These are phyloP conservation scores for Heliconius eleuchia DNA, from an alignment of 1,140 invertebrate genomes.

Conservation along the genomic window DNA sequence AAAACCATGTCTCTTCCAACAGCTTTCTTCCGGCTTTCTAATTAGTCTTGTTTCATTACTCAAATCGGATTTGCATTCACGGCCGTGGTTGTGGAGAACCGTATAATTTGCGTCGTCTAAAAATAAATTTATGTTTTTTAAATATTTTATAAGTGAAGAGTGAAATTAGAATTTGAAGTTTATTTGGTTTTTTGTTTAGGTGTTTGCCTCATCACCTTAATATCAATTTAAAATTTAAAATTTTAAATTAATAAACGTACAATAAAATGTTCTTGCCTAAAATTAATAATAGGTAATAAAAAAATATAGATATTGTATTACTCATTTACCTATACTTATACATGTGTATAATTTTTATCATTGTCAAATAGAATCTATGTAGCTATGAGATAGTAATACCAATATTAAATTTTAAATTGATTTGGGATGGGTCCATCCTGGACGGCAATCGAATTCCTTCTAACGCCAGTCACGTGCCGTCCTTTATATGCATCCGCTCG, in stretches of 20 bases:
- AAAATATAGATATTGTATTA: no score
- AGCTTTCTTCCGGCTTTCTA: slow-evolving; percentile 44
- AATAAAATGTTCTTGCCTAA: background rate
- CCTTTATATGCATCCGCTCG: slow-evolving; percentile 19
- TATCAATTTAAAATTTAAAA: background rate
- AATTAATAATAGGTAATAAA: background rate
- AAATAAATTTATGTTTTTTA: slow-evolving; percentile 22
- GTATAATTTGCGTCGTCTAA: slow-evolving; percentile 57
- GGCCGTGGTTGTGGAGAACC: slow-evolving; percentile 56
- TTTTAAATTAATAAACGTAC: background rate
- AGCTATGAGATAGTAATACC: slow-evolving; percentile 28
- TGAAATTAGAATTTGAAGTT: background rate
- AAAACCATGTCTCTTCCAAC: slow-evolving; percentile 13
- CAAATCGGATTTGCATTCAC: slow-evolving; percentile 68
- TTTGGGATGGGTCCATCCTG: slow-evolving; percentile 50
- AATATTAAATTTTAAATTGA: slow-evolving; percentile 60
- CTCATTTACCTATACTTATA: no score
- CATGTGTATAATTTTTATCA: background rate
- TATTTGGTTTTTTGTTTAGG: background rate
- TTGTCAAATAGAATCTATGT: background rate
- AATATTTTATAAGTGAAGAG: slow-evolving; percentile 25
- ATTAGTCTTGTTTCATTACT: slow-evolving; percentile 69
- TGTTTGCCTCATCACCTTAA: background rate
- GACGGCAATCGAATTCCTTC: slow-evolving; percentile 52
- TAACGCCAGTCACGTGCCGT: slow-evolving; percentile 50